Evolutionary conservation across 2,113 vertebrate species (phyloP).

Genomic region (Hydropotes inermis): DNA sequence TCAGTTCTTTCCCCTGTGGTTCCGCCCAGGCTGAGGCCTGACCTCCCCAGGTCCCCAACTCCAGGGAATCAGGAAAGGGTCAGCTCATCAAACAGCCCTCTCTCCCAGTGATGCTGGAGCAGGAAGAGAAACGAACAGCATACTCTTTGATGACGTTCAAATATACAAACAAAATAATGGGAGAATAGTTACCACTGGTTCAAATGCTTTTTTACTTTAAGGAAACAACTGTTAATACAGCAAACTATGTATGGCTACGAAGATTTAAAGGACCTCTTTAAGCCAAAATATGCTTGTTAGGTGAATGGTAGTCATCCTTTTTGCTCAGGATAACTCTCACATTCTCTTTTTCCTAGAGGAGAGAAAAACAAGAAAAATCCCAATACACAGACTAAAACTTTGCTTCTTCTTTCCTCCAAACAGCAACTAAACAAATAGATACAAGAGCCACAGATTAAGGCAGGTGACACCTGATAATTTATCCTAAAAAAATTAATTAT

Average conservation of each 20-base stretch:
- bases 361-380: background rate
- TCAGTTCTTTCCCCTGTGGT: background rate
- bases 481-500: background rate
- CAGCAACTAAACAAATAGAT: background rate
- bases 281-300: background rate
- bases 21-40: background rate
- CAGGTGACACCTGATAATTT: background rate
- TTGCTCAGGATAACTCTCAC: background rate
- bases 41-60: background rate
- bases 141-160: background rate
- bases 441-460: background rate
- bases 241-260: background rate
- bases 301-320: background rate
- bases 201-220: background rate
- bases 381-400: background rate
- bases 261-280: background rate
- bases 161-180: background rate
- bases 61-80: background rate
- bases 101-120: background rate
- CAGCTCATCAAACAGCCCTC: background rate
- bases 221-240: background rate
- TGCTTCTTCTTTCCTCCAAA: background rate
- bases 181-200: background rate
- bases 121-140: background rate
- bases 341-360: background rate